Base-by-base conservation (phyloP, 1,140 invertebrate species). In the Mycetomoellerius zeteki region DNA sequence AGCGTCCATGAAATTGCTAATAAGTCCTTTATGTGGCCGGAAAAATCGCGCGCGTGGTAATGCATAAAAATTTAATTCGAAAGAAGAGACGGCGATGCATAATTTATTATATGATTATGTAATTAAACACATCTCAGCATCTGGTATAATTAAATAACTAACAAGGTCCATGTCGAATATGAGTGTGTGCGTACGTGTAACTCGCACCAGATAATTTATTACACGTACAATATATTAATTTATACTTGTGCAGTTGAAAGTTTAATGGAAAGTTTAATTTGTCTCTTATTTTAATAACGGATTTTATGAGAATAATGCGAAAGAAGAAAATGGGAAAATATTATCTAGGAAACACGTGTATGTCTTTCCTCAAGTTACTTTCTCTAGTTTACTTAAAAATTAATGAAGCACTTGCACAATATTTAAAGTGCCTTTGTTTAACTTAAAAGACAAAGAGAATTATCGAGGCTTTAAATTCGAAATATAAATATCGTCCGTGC, bases 1-100 rank as follows among this genome's bases (percentile, higher is more conserved):
- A 65, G 43, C 76, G 14, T 2, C 27, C 50, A 19, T 64, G 58
- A 77, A 71, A 90, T 84, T 81, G 56, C 64, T 82, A 89, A 90
- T 77, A 82, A 86, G 52, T 58, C 1, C 27, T 21, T 54, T 77
- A 43, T 47, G 72, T 65, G 77, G 43, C 50, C 12, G 75, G 27
- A 88, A 67, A 82, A 47, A 82, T 27, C 14, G 21, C 24, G 37
- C 21, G 6, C 54, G 19, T 24, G 27, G 24, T 43, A 37, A 60
- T 16, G 19, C 71, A n/a, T 62, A 27, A 30, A 62, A 81, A 71
- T 81, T 14, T 0, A 62, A 75, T 60, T 72, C 12, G 52, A 30
- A 43, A 75, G 16, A 19, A 76, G 75, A 12, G 14, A 85, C n/a
- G 5, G 5, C 37, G 14, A 47, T 6, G 5, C 7, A 54, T 60